Base-by-base conservation (phyloP, 2,797 vertebrate genomes). In the Schizopygopsis malacanthus region DNA sequence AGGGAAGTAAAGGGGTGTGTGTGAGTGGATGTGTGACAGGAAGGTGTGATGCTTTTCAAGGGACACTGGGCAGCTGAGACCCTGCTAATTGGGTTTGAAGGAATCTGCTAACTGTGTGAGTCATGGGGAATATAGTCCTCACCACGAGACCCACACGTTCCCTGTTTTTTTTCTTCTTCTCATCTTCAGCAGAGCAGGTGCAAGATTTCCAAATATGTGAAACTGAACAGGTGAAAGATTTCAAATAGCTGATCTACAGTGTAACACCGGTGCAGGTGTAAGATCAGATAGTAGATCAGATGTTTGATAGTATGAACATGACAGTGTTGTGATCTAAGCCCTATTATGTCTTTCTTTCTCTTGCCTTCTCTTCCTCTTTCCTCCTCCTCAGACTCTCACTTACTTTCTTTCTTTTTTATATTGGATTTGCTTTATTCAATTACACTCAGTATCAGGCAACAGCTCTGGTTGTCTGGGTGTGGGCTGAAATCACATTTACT, bases 401-500 rank as follows among this genome's bases (percentile, higher is more conserved):
- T 45, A 37, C 67, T 47, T 59, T 65, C 10, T 20, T 71, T 25
- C 3, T n/a, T 50, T 50, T 85, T 82, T 85, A 88, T 88, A 79
- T 89, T 88, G 81, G 84, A 85, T 89, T 88, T 83, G 56, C 88
- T 75, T 83, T 75, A 89, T 82, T 87, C 86, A 91, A 89, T 89
- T 84, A 85, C 37, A 47, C 81, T 84, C 88, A 89, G 87, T 90
- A 90, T 90, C 86, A 89, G 87, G 86, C 85, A 88, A 79, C 87
- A 89, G 52, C 86, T 84, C 81, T 89, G 84, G 84, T 80, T 89
- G 85, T 82, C 82, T 90, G 88, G 50, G 63, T 83, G 85, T 86
- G 73, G 87, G 88, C 82, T 86, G 87, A 90, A 89, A 87, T 89
- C 85, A 85, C 88, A 87, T 90, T 90, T 88, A 88, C 79, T 71